Percentiles rank a stretch among this genome's conserved stretches.
Conservation (phyloP, 2,113 vertebrate genomes). For the Zosterops pallidus region DNA sequence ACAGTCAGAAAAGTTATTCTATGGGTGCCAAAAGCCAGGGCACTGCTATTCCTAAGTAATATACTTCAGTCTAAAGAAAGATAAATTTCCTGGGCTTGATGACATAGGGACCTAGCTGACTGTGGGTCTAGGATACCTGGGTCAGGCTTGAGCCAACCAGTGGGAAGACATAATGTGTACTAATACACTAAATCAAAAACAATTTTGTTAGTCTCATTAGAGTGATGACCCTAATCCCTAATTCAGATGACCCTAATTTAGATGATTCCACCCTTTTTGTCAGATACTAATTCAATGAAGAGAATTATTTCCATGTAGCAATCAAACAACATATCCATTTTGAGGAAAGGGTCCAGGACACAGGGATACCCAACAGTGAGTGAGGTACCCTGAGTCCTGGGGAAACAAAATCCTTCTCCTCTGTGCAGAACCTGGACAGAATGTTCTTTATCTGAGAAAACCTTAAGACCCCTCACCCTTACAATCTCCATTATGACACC, state of each 20-base stretch:
- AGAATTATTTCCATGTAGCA: background rate
- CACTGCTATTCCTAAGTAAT: background rate
- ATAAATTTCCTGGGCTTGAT: background rate
- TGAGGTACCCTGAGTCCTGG: background rate
- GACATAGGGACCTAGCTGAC: background rate
- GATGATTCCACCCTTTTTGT: background rate
- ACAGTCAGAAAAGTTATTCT: background rate
- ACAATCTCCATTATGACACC: fast-evolving
- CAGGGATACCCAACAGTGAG: fast-evolving
- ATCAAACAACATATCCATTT: background rate
- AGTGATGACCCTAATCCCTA: background rate
- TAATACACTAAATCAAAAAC: background rate
- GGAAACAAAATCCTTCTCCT: background rate
- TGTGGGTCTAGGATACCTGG: background rate
- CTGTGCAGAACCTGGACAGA: background rate
- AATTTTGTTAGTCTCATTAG: background rate
- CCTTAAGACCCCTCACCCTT: background rate
- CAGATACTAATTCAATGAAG: fast-evolving
- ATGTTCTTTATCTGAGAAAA: background rate
- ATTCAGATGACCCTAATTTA: background rate
- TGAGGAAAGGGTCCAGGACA: background rate
- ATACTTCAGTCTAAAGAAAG: background rate
- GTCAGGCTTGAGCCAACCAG: background rate
- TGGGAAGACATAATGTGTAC: background rate
- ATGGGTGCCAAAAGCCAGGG: background rate